phyloP scores from a whole-genome alignment of 1,140 invertebrate species.

The Rhopalosiphum padi region DNA sequence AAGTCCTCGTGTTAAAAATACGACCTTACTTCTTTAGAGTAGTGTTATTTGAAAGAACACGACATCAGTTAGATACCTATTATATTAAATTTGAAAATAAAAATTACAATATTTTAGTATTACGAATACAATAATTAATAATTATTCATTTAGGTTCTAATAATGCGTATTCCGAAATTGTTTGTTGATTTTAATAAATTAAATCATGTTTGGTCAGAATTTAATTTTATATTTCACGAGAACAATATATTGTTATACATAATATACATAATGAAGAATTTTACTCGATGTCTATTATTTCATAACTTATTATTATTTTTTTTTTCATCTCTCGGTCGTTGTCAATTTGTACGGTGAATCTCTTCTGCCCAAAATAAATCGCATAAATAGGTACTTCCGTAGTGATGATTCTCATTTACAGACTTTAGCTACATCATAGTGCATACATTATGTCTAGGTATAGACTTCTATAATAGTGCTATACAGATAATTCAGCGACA shows the following conservation, averaged over 20 bases:
- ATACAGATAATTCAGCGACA: slow-evolving; percentile 1
- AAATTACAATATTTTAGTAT: background rate
- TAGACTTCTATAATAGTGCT: background rate
- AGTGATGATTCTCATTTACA: background rate
- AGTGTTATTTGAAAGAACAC: background rate
- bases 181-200: background rate
- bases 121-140: background rate
- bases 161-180: background rate
- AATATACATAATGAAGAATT: background rate
- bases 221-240: background rate
- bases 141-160: background rate
- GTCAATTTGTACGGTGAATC: background rate
- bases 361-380: background rate
- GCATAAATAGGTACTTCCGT: background rate
- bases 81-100: background rate
- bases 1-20: background rate
- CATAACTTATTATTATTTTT: background rate
- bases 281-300: background rate
- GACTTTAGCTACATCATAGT: background rate
- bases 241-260: background rate
- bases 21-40: background rate
- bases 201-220: background rate
- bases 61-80: background rate
- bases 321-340: background rate
- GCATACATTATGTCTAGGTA: background rate